Conservation (phyloP, 2,797 vertebrate species). For the Rhynchotus rufescens region DNA sequence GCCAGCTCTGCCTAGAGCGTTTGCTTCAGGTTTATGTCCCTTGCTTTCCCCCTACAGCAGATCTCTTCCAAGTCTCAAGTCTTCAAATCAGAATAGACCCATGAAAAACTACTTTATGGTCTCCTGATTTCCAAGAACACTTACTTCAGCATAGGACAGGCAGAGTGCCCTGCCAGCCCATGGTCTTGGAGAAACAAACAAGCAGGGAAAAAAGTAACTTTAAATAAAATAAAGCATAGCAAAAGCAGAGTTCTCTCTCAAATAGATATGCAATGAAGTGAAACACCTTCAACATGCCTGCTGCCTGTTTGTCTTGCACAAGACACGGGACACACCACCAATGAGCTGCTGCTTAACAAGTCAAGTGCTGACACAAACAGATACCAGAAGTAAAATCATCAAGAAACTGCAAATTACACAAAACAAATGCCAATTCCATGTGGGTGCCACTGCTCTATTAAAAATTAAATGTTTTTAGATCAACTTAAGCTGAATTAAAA, state of each 20-base stretch:
- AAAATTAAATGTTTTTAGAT: neutral
- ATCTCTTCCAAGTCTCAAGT: neutral
- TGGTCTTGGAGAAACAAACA: neutral
- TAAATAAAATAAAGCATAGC: neutral
- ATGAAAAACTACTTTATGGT: neutral
- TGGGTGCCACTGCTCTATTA: neutral
- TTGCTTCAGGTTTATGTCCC: neutral
- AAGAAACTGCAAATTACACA: neutral
- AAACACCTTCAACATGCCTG: neutral
- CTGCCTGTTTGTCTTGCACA: neutral
- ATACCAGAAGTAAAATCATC: neutral
- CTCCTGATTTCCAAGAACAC: neutral
- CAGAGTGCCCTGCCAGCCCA: neutral
- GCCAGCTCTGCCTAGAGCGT: neutral
- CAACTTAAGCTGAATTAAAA: neutral
- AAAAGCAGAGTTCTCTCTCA: neutral
- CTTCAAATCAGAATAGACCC: neutral
- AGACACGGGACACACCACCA: neutral
- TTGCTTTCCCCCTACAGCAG: neutral
- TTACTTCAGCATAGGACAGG: neutral
- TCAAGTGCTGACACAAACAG: neutral
- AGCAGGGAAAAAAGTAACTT: neutral
- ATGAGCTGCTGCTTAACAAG: neutral
- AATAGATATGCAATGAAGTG: neutral
- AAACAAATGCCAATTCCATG: neutral